phyloP scores from a whole-genome alignment of 2,113 vertebrate genomes.

The Tragulus kanchil region DNA sequence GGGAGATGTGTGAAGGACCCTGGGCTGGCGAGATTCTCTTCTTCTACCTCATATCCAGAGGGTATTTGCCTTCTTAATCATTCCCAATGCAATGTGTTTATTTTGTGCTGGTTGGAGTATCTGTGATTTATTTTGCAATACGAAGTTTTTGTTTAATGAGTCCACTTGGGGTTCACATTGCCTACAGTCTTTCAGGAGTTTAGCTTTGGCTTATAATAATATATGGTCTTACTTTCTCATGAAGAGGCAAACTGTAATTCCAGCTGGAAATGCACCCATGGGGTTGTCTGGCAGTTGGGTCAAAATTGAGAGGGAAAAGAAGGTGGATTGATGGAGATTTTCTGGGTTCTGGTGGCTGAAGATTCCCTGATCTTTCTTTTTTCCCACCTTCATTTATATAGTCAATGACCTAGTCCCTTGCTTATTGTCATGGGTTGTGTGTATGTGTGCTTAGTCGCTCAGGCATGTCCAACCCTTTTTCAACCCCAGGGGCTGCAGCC shows the following conservation, averaged over 20 bases:
- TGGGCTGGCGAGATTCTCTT: no score
- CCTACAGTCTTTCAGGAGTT: conserved; percentile 31
- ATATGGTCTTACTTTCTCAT: conserved; percentile 20
- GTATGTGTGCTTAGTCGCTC: background rate
- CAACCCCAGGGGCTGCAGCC: background rate
- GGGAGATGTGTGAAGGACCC: fast-evolving
- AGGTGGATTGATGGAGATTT: background rate
- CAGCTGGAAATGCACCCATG: background rate
- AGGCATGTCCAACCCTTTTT: background rate
- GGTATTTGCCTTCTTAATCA: background rate
- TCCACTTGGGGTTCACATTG: background rate
- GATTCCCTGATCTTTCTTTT: background rate
- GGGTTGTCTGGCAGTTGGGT: background rate
- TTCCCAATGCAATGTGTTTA: background rate
- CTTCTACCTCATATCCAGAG: background rate
- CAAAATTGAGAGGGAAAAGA: background rate
- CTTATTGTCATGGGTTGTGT: background rate
- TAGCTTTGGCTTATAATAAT: background rate
- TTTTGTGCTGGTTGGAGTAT: background rate
- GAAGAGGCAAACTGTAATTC: background rate
- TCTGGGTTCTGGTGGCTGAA: background rate
- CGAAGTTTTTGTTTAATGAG: background rate
- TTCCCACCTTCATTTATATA: background rate
- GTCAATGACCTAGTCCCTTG: background rate
- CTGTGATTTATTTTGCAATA: background rate